Base-by-base conservation (phyloP, 2,797 vertebrate species). In the Philypnodon macrostomus region DNA sequence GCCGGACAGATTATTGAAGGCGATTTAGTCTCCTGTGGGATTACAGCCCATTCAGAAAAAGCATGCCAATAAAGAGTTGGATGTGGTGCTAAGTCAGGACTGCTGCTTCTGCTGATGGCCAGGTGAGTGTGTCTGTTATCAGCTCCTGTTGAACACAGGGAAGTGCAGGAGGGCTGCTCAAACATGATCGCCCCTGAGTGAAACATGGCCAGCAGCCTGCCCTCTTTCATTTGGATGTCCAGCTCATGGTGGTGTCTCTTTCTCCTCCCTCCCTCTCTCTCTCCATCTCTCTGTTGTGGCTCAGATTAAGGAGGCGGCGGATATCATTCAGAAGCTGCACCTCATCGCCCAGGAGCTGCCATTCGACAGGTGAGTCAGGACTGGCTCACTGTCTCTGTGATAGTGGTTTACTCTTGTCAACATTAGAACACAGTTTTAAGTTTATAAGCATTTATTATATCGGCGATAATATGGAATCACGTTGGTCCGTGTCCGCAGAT, bases 261-360 rank as follows among this genome's bases (percentile, higher is more conserved):
- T 64, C 37, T 62, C 36, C 24, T 26, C 38, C 51, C 50, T 44
- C 26, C 40, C 37, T 27, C 44, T 39, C 40, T 37, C 51, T 16
- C 34, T 7, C 45, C 11, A 24, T 37, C 44, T 31, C 38, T 12
- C 33, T 37, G 23, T 40, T 11, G 44, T 55, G 65, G 70, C 55
- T 76, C 86, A 99, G 97, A 98, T 99, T 89, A 96, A 99, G 85
- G 97, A 99, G 66, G 96, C 97, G 74, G 97, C 97, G 81, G 97
- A 99, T 87, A 98, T 98, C 76, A 99, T 98, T 90, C 97, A 99
- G 89, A 99, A 98, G 83, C 89, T 99, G 68, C 97, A 99, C 84
- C 90, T 99, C 85, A 99, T 99, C 73, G 97, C 97, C 54, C 97
- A 99, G 80, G 97, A 99, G 77, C 90, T 99, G 85, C 97, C 97